These are phyloP conservation scores for Triplophysa dalaica DNA, from an alignment of 2,113 vertebrate genomes.

Conservation along the genomic window DNA sequence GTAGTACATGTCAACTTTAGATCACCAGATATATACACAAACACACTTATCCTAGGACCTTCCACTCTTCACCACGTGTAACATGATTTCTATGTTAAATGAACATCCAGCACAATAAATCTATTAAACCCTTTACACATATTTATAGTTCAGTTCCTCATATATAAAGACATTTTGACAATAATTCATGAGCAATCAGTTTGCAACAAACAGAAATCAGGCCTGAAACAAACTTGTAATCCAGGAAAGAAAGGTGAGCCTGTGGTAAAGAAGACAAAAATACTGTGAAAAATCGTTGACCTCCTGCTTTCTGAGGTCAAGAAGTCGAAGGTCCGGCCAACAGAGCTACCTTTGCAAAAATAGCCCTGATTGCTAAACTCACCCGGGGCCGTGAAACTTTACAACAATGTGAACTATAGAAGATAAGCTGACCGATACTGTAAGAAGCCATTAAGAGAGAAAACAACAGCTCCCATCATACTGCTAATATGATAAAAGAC, in stretches of 20 bases:
- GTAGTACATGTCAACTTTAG: not conserved
- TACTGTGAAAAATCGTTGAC: not conserved
- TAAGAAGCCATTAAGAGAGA: not conserved
- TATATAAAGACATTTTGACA: too few species aligned
- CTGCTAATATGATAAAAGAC: not conserved
- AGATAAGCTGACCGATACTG: conserved; percentile 7
- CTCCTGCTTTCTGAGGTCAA: conserved; percentile 1
- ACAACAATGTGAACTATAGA: not conserved
- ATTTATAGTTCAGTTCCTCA: too few species aligned
- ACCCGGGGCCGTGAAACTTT: not conserved
- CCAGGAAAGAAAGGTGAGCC: not conserved
- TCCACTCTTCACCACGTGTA: not conserved
- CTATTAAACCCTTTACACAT: not conserved
- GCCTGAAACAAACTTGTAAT: not conserved
- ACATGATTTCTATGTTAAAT: conserved; percentile 8
- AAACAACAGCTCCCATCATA: not conserved
- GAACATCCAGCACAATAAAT: not conserved
- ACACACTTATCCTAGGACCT: conserved; percentile 17
- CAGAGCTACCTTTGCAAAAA: conserved; percentile 13
- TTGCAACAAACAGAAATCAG: too few species aligned
- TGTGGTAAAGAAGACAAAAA: not conserved
- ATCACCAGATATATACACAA: not conserved
- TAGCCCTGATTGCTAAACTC: not conserved
- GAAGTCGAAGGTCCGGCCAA: not conserved
- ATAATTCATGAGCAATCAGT: too few species aligned